Evolutionary conservation across 2,888 invertebrate genomes (phyloP).

Genomic region (Mesoligia furuncula): DNA sequence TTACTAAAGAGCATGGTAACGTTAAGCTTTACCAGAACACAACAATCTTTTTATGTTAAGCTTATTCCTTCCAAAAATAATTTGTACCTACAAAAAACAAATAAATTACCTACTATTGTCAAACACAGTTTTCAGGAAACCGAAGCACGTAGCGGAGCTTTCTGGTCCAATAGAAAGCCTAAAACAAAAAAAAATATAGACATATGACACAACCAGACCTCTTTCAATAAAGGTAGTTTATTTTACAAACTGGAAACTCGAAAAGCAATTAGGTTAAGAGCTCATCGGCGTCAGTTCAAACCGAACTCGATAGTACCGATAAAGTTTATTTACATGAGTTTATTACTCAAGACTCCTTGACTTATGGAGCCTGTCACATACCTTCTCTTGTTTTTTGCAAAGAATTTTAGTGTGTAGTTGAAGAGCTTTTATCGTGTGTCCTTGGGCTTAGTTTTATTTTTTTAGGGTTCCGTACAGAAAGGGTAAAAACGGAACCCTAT

Average conservation of each 20-base stretch:
- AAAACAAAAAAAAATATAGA: background rate
- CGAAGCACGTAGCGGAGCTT: too few relatives aligned
- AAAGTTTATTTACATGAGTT: constrained; percentile 38
- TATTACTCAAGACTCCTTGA: constrained; percentile 34
- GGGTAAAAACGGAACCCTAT: too few relatives aligned
- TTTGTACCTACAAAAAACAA: background rate
- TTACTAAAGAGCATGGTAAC: background rate
- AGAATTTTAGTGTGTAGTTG: constrained; percentile 28
- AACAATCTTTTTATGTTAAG: background rate
- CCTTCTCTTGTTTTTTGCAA: constrained; percentile 36
- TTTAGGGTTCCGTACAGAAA: too few relatives aligned
- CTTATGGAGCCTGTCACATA: constrained; percentile 24
- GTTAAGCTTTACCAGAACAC: background rate
- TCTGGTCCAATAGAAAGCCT: background rate
- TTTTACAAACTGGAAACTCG: constrained; percentile 32
- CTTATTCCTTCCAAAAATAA: background rate
- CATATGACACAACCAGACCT: constrained; percentile 12
- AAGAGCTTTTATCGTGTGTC: constrained; percentile 36
- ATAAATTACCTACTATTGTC: too few relatives aligned
- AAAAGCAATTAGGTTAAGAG: constrained; percentile 59
- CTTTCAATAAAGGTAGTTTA: background rate
- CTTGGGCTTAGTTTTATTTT: constrained; percentile 18
- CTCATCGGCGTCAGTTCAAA: constrained; percentile 30
- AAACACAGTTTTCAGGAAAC: background rate
- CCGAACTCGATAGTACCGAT: constrained; percentile 22